Base-by-base conservation (phyloP, 2,113 vertebrate genomes). In the Amia ocellicauda region DNA sequence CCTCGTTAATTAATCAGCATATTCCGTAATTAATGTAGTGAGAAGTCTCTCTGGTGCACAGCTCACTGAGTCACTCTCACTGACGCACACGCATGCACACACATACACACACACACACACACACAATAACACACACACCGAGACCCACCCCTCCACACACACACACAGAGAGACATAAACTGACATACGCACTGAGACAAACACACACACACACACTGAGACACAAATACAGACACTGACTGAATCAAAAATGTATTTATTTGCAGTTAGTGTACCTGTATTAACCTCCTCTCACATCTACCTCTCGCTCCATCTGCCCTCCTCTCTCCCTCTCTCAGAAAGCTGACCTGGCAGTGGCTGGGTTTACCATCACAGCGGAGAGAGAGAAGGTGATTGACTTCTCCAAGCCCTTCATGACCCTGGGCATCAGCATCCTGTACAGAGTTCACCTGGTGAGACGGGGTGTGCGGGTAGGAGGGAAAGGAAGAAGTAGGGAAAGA, bases 341-440 rank as follows among this genome's bases (percentile, higher is more conserved):
- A 77, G 94, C 93, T 1, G 94, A 95, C 74, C 83, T 95, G 81
- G 94, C 94, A 0, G 93, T 91, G 2, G 94, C 94, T 0, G 90
- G 92, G 0, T 95, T 96, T 83, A 95, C 94, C 75, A 96, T 96
- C 81, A 96, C 94, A 0, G 94, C 93, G 0, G 94, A 95, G 78
- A 79, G 94, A 27, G 94, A 96, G 79, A 96, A 96, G 63, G 93
- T 96, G 50, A 96, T 96, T 17, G 94, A 96, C 69, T 96, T 96
- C 85, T 96, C 94, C 72, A 95, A 94, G 64, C 93, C 93, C 22
- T 95, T 95, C 84, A 95, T 95, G 92, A 92, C 89, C 23, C 83
- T 95, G 73, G 93, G 93, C 24, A 95, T 95, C 84, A 94, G 93
- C 84, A 95, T 95, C 78, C 84, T 95, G 26, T 95, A 95, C 80